Percentiles rank a stretch among this genome's conserved stretches.
phyloP scores from a whole-genome alignment of 2,113 vertebrate genomes.

The Dermatemys mawii region DNA sequence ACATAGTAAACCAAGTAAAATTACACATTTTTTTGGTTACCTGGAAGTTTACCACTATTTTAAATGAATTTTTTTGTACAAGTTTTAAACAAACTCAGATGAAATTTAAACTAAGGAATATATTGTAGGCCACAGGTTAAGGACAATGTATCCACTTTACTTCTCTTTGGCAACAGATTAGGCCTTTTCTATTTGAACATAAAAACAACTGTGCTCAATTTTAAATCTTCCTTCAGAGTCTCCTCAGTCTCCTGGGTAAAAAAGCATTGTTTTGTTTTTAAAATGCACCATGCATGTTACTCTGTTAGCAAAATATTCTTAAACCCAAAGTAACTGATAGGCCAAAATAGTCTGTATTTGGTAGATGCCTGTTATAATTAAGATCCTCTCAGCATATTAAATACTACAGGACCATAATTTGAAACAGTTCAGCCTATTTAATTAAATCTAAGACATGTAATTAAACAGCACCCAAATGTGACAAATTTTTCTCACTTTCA shows the following conservation, averaged over 20 bases:
- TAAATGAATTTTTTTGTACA: neutral
- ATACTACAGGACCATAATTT: neutral
- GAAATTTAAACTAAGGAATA: neutral
- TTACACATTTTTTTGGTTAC: neutral
- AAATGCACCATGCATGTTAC: neutral
- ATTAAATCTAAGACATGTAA: neutral
- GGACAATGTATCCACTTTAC: no score
- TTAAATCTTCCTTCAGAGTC: neutral
- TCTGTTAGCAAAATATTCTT: neutral
- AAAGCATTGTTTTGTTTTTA: neutral
- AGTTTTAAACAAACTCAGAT: neutral
- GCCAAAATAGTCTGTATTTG: neutral
- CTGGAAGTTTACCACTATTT: neutral
- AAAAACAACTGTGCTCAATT: neutral
- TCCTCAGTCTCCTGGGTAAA: neutral
- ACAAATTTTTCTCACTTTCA: neutral
- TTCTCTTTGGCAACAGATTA: neutral
- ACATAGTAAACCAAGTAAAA: neutral
- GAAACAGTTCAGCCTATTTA: neutral
- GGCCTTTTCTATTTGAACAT: neutral
- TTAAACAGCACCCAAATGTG: neutral
- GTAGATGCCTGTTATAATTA: neutral
- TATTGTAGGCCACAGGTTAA: no score
- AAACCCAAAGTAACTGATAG: accelerated
- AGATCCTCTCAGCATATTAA: neutral